A percentile compares a stretch with the other conserved stretches of the same genome.
These are phyloP conservation scores for Hyles euphorbiae DNA, from an alignment of 1,140 invertebrate genomes.

Conservation along the genomic window DNA sequence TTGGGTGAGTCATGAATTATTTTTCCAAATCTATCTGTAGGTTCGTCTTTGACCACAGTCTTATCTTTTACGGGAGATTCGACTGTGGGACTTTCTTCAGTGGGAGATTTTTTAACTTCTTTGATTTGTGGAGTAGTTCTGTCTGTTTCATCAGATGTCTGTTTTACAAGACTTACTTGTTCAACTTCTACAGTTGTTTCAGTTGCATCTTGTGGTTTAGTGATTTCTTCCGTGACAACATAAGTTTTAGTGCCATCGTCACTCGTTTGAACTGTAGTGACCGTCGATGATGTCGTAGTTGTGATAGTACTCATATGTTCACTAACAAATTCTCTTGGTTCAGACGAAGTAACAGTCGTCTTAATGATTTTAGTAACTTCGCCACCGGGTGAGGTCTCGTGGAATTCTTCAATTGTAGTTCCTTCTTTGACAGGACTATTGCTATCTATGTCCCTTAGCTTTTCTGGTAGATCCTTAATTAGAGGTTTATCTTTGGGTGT, in stretches of 20 bases:
- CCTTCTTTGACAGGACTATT: not conserved
- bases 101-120: not conserved
- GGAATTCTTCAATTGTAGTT: conserved; percentile 10
- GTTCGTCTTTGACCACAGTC: conserved; percentile 9
- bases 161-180: conserved; percentile 8
- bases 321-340: conserved; percentile 35
- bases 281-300: conserved; percentile 37
- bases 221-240: conserved; percentile 29
- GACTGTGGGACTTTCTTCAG: not conserved
- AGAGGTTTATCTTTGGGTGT: too few species aligned
- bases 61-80: not conserved
- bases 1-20: conserved; percentile 2
- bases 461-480: too few species aligned
- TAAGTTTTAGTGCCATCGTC: conserved; percentile 46
- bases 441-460: not conserved
- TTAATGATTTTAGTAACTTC: conserved; percentile 13
- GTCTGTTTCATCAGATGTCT: conserved; percentile 34
- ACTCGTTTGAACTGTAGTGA: conserved; percentile 46
- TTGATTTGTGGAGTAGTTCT: conserved; percentile 7
- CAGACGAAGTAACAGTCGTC: conserved; percentile 23
- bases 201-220: conserved; percentile 11
- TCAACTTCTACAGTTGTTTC: conserved; percentile 18
- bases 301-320: conserved; percentile 44
- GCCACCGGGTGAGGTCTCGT: conserved; percentile 13
- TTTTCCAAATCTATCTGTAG: conserved; percentile 5